Base-by-base conservation (phyloP, 2,113 vertebrate species). In the Gallinago undulata region DNA sequence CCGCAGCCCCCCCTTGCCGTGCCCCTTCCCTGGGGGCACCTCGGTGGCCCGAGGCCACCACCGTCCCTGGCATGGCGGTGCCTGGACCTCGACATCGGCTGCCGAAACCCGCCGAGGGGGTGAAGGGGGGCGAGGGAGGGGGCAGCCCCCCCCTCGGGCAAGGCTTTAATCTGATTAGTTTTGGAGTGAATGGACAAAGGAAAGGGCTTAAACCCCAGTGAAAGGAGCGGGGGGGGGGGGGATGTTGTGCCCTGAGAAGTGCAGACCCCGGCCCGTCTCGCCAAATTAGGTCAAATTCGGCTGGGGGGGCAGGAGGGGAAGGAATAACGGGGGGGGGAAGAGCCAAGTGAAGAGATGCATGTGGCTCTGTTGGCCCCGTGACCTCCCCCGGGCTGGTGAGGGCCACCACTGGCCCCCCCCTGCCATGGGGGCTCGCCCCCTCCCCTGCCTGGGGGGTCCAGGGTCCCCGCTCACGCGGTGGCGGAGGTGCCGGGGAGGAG, bases 111-210 rank as follows among this genome's bases (percentile, higher is more conserved):
- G 0, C 12, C 3, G 3, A 28, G 31, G 73, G 86, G 73, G 50
- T 53, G 87, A 87, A 74, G 79, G 3, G 79, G 63, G 59, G 62
- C 2, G 19, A 56, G 66, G 57, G 70, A 39, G 19, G 33, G 41
- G 78, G 39, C 68, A 82, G 81, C 90, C 53, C 88, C 94, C 92
- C 53, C 88, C 94, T 91, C 10, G 39, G 87, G 90, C 83, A 90
- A 18, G 33, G 77, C 81, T 81, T 95, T 97, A 97, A 97, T 97
- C 97, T 96, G 90, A 97, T 97, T 97, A 97, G 74, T 39, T 25
- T 70, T 68, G 95, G 90, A 94, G 66, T 92, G 95, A 97, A 89
- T 51, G 92, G 84, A 63, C 24, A 43, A 47, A 95, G 94, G 15
- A 95, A 96, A 95, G 87, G 96, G 79, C 92, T 96, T 89, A 96